Evolutionary conservation across 2,797 vertebrate species (phyloP).

Genomic region (Phalloptychus januarius): DNA sequence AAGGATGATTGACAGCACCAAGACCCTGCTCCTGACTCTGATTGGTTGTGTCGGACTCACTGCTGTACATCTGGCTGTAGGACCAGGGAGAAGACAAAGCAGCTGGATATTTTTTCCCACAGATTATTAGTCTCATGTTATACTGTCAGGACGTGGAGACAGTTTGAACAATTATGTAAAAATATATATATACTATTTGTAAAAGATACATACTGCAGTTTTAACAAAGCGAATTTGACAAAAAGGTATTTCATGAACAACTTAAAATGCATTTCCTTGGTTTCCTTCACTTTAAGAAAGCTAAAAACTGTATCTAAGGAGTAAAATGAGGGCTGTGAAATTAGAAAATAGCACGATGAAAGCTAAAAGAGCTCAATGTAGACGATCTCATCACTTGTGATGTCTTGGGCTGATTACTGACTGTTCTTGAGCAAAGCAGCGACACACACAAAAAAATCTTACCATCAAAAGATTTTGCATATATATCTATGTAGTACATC

Average conservation of each 20-base stretch:
- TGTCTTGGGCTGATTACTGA: constrained; percentile 10
- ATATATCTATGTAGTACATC: background rate
- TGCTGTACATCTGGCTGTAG: too few relatives aligned
- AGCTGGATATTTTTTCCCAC: too few relatives aligned
- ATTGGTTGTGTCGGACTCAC: too few relatives aligned
- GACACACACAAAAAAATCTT: constrained; percentile 1
- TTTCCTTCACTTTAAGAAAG: background rate
- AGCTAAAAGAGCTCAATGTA: background rate
- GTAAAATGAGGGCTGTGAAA: background rate
- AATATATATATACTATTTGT: too few relatives aligned
- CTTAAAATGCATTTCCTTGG: background rate
- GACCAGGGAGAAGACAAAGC: too few relatives aligned
- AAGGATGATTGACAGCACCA: too few relatives aligned
- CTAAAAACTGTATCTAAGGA: background rate
- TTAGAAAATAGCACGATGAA: background rate
- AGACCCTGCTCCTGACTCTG: too few relatives aligned
- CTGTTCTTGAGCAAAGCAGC: background rate
- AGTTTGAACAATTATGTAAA: too few relatives aligned
- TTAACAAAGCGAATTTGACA: background rate
- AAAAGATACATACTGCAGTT: background rate
- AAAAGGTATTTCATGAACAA: background rate
- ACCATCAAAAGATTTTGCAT: background rate
- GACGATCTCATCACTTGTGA: constrained; percentile 10
- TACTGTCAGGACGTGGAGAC: too few relatives aligned
- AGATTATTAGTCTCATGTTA: too few relatives aligned